Evolutionary conservation across 2,113 vertebrate genomes (phyloP), one percentile per base, ranked within the genome.

Genomic region (Chroicocephalus ridibundus): DNA sequence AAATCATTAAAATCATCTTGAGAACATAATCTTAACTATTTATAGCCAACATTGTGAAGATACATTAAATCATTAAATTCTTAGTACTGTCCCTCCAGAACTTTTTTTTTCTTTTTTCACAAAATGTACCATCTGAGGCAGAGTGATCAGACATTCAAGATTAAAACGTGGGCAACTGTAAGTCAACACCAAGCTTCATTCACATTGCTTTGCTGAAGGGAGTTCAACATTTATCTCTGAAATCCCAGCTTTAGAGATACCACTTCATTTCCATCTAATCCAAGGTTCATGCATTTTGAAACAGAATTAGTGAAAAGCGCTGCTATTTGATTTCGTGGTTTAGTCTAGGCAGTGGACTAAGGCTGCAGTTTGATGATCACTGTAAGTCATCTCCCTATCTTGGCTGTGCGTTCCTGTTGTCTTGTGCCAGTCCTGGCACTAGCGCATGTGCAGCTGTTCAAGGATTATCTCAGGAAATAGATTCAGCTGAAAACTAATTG

Each of bases 401-500:
- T 94, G 96, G 94, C 93, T 91, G 17, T 86, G 76, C 25, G 46
- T 85, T 92, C 86, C 68, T 88, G 15, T 90, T 95, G 36, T 61
- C 55, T 85, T 86, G 34, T 94, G 86, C 86, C 80, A 95, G 7
- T 91, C 76, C 51, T 96, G 96, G 96, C 93, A 81, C 71, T 78
- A 64, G 46, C 4, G 5, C 29, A 49, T 60, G 60, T 96, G 93
- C 95, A 97, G 95, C 95, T 97, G 93, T 94, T 95, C 82, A 92
- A 95, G 88, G 83, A 95, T 95, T 96, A 90, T 94, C 76, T 95
- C 96, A 95, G 96, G 96, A 95, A 96, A 94, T 84, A 84, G 91
- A 94, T 86, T 94, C 94, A 95, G 72, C 69, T 92, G 83, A 96
- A 95, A 95, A 94, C 64, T 92, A 96, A 95, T 95, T 94, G 94